A percentile compares a stretch with the other conserved stretches of the same genome.
Evolutionary conservation across 2,113 vertebrate genomes (phyloP).

Genomic region (Eulemur rufifrons): DNA sequence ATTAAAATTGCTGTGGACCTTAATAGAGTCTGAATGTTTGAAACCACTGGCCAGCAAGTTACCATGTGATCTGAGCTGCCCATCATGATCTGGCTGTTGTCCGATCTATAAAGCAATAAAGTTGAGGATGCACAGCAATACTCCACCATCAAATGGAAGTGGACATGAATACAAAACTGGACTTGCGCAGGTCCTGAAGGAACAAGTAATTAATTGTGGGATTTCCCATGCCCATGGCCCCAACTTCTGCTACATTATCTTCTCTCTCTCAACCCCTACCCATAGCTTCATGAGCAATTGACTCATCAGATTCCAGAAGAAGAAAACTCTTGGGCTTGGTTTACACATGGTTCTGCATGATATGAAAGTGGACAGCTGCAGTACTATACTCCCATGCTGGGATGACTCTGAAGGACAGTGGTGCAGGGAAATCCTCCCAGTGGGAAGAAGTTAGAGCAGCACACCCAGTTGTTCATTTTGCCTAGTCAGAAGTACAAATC

Average conservation of each 20-base stretch:
- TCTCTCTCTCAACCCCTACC: not conserved
- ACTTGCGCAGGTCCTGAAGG: not conserved
- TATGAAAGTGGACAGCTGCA: not conserved
- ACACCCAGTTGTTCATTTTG: not conserved
- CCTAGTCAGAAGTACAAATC: not conserved
- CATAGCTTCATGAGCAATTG: not conserved
- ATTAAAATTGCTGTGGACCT: not conserved
- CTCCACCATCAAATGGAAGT: not conserved
- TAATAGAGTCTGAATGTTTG: not conserved
- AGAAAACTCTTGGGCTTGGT: not conserved
- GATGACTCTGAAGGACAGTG: not conserved
- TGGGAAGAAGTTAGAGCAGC: not conserved
- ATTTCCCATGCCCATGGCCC: not conserved
- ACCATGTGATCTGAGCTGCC: not conserved
- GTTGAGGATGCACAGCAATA: not conserved
- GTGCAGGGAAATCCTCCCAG: not conserved
- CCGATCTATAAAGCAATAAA: not conserved
- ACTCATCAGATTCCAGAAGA: not conserved
- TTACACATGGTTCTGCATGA: not conserved
- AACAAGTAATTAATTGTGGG: not conserved
- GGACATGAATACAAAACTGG: not conserved
- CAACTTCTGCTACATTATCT: not conserved
- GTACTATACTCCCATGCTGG: not conserved
- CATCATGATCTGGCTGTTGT: not conserved
- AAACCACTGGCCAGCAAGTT: not conserved